A percentile compares a stretch with the other conserved stretches of the same genome.
These are phyloP conservation scores for Campoletis sonorensis DNA, from an alignment of 1,140 invertebrate genomes.

Conservation along the genomic window DNA sequence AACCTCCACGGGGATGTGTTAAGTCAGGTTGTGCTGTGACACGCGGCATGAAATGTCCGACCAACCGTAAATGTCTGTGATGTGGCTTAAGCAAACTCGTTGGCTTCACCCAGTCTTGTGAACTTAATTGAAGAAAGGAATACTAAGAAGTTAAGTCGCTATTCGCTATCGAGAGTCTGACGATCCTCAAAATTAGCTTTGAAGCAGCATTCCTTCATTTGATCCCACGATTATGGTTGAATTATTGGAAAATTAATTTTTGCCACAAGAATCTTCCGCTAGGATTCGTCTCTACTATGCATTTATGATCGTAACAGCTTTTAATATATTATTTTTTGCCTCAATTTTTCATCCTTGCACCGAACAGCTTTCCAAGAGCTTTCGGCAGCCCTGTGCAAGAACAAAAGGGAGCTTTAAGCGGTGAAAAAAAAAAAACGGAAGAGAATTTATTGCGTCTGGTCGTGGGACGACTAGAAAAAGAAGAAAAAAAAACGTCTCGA, in stretches of 20 bases:
- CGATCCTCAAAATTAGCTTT: background rate
- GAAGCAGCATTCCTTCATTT: too few species aligned
- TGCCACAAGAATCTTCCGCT: background rate
- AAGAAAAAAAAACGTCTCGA: background rate
- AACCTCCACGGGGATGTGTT: background rate
- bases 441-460: slow-evolving; percentile 24
- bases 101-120: background rate
- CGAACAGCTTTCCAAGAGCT: slow-evolving; percentile 1
- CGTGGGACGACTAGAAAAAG: too few species aligned
- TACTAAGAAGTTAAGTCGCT: background rate
- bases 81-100: slow-evolving; percentile 19
- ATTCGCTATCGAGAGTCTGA: background rate
- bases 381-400: background rate
- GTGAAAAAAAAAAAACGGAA: background rate
- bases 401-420: slow-evolving; percentile 1
- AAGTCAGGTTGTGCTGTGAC: background rate
- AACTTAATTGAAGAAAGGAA: background rate
- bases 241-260: too few species aligned
- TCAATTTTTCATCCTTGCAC: background rate
- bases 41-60: background rate
- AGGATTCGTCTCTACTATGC: background rate
- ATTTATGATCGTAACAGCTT: background rate
- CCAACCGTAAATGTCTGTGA: slow-evolving; percentile 24
- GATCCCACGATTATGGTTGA: background rate
- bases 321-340: background rate